These are phyloP conservation scores for Brachyalestes nurse DNA, from an alignment of 2,797 vertebrate species.

Conservation along the genomic window DNA sequence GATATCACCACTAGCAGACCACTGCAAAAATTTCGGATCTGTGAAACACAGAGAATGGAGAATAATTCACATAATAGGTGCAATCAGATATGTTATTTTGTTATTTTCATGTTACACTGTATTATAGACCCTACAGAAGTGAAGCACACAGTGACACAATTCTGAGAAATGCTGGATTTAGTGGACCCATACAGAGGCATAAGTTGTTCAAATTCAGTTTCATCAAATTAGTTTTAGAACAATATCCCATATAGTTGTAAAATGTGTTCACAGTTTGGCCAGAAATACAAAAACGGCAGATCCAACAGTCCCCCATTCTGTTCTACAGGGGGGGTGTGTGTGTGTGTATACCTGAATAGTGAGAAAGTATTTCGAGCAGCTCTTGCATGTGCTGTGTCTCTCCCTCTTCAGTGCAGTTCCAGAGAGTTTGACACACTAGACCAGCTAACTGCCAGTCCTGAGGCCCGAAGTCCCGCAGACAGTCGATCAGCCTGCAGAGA, in stretches of 20 bases:
- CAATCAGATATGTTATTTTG: too few relatives aligned
- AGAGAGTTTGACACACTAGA: conserved; percentile 91
- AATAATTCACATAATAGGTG: not conserved
- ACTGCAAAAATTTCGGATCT: conserved; percentile 85
- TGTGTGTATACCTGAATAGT: conserved; percentile 81
- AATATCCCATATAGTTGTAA: conserved; percentile 1
- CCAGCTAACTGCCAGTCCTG: conserved; percentile 92
- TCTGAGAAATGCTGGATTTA: not conserved
- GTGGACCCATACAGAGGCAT: not conserved
- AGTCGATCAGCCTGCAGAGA: conserved; percentile 84
- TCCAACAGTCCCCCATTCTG: conserved; percentile 12
- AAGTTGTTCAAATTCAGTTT: not conserved
- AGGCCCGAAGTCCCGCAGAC: conserved; percentile 89
- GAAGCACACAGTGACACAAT: not conserved
- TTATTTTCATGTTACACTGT: too few relatives aligned
- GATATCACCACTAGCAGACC: conserved; percentile 73
- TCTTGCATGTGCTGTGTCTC: conserved; percentile 62
- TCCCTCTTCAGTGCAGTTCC: conserved; percentile 86
- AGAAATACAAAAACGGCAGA: conserved; percentile 8
- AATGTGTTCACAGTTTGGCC: conserved; percentile 25
- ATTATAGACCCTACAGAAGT: too few relatives aligned
- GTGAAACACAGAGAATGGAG: conserved; percentile 49
- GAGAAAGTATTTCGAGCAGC: conserved; percentile 77
- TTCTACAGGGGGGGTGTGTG: conserved; percentile 19
- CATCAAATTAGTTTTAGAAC: not conserved